Base-by-base conservation (phyloP, 2,797 vertebrate genomes). In the Crypturellus tataupa region DNA sequence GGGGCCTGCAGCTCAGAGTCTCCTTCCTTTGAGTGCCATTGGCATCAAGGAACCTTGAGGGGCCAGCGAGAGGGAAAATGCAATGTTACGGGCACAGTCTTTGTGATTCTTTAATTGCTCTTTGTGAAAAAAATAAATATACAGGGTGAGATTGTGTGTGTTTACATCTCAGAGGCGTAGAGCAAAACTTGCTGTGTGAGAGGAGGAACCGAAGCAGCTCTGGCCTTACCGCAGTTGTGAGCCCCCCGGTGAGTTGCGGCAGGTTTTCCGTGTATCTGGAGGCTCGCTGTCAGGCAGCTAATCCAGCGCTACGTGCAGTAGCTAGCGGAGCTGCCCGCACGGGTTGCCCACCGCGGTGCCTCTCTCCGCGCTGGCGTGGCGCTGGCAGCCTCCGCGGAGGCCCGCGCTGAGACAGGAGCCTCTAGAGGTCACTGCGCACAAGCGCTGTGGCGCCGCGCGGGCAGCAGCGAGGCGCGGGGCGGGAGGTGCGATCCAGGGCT, bases 341-440 rank as follows among this genome's bases (percentile, higher is more conserved):
- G 8, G 12, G 29, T 25, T 4, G 4, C 16, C 35, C 9, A 18
- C 37, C 37, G 24, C 17, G 8, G 16, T 10, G 27, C 2, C 4
- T 89, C 18, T 21, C 3, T 21, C 20, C 21, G 12, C 58, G 39
- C 46, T 31, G 29, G 15, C 16, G 27, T 14, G 51, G 51, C 12
- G 15, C 51, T 17, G 51, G 51, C 15, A 17, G 51, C 51, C 51
- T 53, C 51, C 27, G 14, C 25, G 27, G 51, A 55, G 51, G 29
- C 51, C 23, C 14, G 15, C 27, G 15, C 24, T 0, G 2, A 53
- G 53, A 12, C 3, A 4, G 40, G 89, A 70, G 68, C 95, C 97
- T 97, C 96, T 97, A 97, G 97, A 94, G 96, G 97, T 96, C 95
- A 94, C 95, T 94, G 89, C 76, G 94, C 76, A 76, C 77, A 64